Evolutionary conservation across 92 coral and sea anemone species (phyloP), one percentile per base, ranked within the genome.

Genomic region (Porites lobata): DNA sequence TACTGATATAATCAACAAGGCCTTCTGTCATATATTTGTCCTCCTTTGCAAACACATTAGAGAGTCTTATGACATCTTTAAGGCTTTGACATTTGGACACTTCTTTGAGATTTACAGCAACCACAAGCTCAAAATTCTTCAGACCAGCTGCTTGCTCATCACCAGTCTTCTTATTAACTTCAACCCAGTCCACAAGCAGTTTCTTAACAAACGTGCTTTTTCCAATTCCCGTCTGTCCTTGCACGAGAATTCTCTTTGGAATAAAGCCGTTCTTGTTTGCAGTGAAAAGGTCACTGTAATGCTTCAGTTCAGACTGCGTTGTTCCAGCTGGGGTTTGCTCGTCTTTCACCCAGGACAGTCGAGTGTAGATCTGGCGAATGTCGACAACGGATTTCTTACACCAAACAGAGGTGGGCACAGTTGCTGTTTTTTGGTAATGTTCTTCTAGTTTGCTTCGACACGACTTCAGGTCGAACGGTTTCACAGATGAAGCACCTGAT

Each of bases 151-250:
- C 47, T 38, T 38, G 47, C 47, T 38, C 47, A 5, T 38, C 47
- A 38, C 47, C 6, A 38, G 47, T 4, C 47, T 0, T 0, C 8
- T 8, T 20, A 1, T 18, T 20, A n/a, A 17, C 66, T 69, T 11
- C 15, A 6, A 75, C 85, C 85, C 85, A 80, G 24, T 80, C 85
- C 1, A 80, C 85, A 10, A 61, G 61, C 75, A 80, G 63, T 63
- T 70, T 80, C 57, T 70, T 65, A 56, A 80, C 85, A 26, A 80
- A 80, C 13, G 75, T 80, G 15, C 61, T 57, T 10, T 80, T 80
- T 20, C 85, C 85, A 38, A 65, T 64, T 38, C 85, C 85, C 61
- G 85, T 70, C 54, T n/a, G 20, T 15, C 85, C 85, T 65, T 80
- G 85, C 29, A 80, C 85, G 10, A 80, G 75, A 6, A 80, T 80